Conservation (phyloP, 1,140 invertebrate species). For the Babylonia areolata region DNA sequence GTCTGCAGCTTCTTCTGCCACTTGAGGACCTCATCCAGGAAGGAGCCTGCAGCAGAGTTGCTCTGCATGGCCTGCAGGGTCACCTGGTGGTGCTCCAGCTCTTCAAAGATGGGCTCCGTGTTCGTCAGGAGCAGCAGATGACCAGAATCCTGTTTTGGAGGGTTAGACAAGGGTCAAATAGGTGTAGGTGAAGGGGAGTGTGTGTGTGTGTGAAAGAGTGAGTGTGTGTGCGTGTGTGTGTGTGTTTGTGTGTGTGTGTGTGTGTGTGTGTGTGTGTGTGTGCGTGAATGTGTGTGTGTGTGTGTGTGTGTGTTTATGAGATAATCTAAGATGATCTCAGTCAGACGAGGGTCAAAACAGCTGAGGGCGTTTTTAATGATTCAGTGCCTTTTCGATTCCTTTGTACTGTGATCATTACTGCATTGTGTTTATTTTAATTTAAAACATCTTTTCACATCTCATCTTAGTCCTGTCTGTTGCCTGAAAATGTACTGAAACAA, state of each 20-base stretch:
- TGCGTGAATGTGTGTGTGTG: constrained; percentile 10
- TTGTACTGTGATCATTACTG: too few species aligned
- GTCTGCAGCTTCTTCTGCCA: constrained; percentile 75
- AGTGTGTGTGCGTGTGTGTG: too few species aligned
- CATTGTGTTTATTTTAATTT: too few species aligned
- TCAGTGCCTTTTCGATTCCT: too few species aligned
- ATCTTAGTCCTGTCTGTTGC: too few species aligned
- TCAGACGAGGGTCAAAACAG: too few species aligned
- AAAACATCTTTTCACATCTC: too few species aligned
- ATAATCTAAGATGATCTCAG: not conserved
- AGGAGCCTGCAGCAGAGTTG: constrained; percentile 73
- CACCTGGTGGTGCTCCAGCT: constrained; percentile 75
- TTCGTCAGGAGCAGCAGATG: constrained; percentile 65
- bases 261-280: not conserved
- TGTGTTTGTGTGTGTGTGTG: too few species aligned
- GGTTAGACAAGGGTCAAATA: too few species aligned
- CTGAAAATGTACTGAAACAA: too few species aligned
- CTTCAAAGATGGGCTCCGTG: constrained; percentile 74
- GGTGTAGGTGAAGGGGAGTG: not conserved
- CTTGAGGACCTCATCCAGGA: constrained; percentile 75
- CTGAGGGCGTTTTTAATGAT: too few species aligned
- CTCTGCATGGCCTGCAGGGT: constrained; percentile 73
- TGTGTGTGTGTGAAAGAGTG: not conserved
- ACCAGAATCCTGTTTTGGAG: constrained; percentile 60
- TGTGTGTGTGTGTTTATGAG: too few species aligned